These are phyloP conservation scores for Heterodera schachtii DNA, from an alignment of 1,140 invertebrate species.

Conservation along the genomic window DNA sequence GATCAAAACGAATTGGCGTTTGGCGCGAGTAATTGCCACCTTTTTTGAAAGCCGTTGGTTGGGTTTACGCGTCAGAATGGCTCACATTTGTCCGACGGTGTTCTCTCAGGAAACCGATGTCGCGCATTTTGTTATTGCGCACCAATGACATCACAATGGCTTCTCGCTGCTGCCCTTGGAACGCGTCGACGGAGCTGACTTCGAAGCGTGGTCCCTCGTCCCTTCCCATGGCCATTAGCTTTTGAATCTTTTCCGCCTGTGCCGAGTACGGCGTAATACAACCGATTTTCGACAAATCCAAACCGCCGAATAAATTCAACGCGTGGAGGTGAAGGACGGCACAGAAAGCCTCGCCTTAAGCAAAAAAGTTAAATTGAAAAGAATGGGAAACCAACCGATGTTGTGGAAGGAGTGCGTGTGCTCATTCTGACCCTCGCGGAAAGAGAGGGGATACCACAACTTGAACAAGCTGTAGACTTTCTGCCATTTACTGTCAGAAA, in stretches of 20 bases:
- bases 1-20: slow-evolving; percentile 47
- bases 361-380: not conserved
- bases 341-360: slow-evolving; percentile 33
- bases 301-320: slow-evolving; percentile 14
- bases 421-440: not conserved
- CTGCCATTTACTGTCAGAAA: not conserved
- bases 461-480: not conserved
- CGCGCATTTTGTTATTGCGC: slow-evolving; percentile 40
- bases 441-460: not conserved
- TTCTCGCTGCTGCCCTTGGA: slow-evolving; percentile 56
- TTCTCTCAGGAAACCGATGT: slow-evolving; percentile 47
- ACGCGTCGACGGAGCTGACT: slow-evolving; percentile 53
- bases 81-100: slow-evolving; percentile 45
- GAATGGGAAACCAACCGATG: slow-evolving; percentile 2
- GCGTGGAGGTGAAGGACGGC: slow-evolving; percentile 28
- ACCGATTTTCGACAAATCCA: slow-evolving; percentile 31
- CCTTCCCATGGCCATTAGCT: not conserved
- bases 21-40: slow-evolving; percentile 51
- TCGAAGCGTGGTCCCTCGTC: slow-evolving; percentile 18
- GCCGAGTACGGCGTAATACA: slow-evolving; percentile 38
- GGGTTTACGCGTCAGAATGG: not conserved
- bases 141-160: slow-evolving; percentile 57
- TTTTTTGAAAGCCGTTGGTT: not conserved
- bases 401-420: slow-evolving; percentile 20
- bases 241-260: slow-evolving; percentile 32